These are phyloP conservation scores for Apodemus speciosus DNA, from an alignment of 2,113 vertebrate species.

Conservation along the genomic window DNA sequence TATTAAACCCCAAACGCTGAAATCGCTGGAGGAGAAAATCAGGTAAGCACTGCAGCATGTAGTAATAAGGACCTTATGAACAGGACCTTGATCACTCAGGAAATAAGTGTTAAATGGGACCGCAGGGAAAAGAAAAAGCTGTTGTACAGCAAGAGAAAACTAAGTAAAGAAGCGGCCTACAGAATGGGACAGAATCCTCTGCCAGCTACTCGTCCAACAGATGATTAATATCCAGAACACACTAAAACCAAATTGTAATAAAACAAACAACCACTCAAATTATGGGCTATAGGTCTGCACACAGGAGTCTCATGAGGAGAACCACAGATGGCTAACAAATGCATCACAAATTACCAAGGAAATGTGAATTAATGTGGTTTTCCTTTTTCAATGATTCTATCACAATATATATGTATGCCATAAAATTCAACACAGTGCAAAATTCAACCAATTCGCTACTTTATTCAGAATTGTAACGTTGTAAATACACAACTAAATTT, in stretches of 20 bases:
- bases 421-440: not conserved
- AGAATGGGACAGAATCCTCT: not conserved
- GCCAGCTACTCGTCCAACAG: not conserved
- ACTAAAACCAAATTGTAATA: not conserved
- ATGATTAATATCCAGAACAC: not conserved
- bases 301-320: not conserved
- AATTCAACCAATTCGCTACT: not conserved
- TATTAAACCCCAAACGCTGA: no score
- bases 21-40: not conserved
- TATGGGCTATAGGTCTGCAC: not conserved
- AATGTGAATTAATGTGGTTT: no score
- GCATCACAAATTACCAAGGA: not conserved
- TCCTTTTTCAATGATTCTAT: not conserved
- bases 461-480: not conserved
- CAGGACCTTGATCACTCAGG: no score
- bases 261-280: not conserved
- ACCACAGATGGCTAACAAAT: not conserved
- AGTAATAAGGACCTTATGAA: no score
- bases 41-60: rapidly evolving
- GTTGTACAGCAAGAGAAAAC: not conserved
- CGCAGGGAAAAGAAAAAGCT: no score
- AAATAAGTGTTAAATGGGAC: not conserved
- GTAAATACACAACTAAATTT: not conserved
- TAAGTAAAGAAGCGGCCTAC: not conserved
- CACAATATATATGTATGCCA: not conserved